Conservation (phyloP, 2,888 invertebrate genomes). For the Dusona sp. region DNA sequence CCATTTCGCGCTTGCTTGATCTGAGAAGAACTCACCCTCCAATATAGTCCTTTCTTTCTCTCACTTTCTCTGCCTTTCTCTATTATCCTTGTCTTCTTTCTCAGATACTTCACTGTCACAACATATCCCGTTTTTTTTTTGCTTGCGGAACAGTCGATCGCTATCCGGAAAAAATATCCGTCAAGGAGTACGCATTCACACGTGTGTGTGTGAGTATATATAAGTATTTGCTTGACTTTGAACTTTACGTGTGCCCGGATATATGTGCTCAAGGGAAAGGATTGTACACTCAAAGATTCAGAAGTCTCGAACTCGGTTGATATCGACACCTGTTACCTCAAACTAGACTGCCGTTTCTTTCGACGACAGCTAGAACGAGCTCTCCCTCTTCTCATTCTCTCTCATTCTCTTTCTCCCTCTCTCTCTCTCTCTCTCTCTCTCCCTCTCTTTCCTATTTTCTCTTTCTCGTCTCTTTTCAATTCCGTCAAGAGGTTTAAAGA, state of each 20-base stretch:
- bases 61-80: not conserved
- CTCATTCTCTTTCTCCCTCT: not conserved
- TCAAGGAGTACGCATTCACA: constrained; percentile 2
- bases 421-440: not conserved
- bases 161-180: constrained; percentile 39
- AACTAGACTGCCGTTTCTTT: not conserved
- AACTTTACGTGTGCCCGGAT: constrained; percentile 1
- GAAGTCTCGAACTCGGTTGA: constrained; percentile 55
- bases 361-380: constrained; percentile 31
- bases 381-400: not conserved
- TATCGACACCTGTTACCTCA: constrained; percentile 65
- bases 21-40: constrained; percentile 8
- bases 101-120: constrained; percentile 55
- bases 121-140: constrained; percentile 35
- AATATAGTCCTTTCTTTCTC: constrained; percentile 12
- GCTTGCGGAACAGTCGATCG: constrained; percentile 53
- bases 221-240: constrained; percentile 29
- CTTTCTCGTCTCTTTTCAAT: not conserved
- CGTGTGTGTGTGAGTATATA: not conserved
- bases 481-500: not conserved
- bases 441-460: no score
- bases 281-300: constrained; percentile 56
- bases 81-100: constrained; percentile 5
- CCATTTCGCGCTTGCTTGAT: constrained; percentile 53
- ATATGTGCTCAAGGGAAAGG: constrained; percentile 44